Evolutionary conservation across 2,797 vertebrate genomes (phyloP).

Genomic region (Holocentrus rufus): DNA sequence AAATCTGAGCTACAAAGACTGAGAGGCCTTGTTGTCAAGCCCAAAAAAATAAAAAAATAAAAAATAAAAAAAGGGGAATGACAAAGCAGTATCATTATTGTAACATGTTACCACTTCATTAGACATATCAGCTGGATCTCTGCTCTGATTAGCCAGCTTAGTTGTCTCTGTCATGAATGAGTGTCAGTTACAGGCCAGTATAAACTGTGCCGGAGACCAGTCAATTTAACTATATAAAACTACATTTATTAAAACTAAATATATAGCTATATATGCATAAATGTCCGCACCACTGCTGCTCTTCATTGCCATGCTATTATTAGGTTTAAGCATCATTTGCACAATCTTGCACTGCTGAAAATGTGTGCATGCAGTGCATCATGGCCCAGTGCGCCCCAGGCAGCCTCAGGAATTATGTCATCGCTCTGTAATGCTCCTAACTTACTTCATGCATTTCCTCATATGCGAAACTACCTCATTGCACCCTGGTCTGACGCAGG

Average conservation of each 20-base stretch:
- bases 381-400: too few species aligned
- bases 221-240: too few species aligned
- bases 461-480: background rate
- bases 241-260: too few species aligned
- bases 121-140: constrained; percentile 45
- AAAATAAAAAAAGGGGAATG: too few species aligned
- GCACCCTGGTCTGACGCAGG: background rate
- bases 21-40: constrained; percentile 9
- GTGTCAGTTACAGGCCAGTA: constrained; percentile 41
- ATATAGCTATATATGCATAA: background rate
- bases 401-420: too few species aligned
- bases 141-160: constrained; percentile 48
- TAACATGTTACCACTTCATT: constrained; percentile 33
- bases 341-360: background rate
- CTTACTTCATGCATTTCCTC: too few species aligned
- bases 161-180: constrained; percentile 45
- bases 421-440: too few species aligned
- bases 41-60: constrained; percentile 33
- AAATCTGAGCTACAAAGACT: background rate
- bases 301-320: background rate
- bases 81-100: background rate
- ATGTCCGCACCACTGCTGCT: background rate
- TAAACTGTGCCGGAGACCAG: background rate
- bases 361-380: too few species aligned
- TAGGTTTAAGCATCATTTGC: background rate